These are phyloP conservation scores for Petrophora chlorosata DNA, from an alignment of 2,888 invertebrate species.

Conservation along the genomic window DNA sequence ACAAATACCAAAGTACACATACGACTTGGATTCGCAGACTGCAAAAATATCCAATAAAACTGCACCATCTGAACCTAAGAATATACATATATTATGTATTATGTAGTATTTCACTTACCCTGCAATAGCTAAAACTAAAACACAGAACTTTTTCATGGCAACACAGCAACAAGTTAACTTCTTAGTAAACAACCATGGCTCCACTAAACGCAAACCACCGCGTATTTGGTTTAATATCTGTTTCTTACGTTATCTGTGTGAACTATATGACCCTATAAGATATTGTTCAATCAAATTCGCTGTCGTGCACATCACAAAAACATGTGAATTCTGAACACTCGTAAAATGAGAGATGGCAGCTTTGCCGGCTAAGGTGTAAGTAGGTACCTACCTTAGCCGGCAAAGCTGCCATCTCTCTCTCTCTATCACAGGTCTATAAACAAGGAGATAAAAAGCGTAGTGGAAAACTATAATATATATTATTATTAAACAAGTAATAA, in stretches of 20 bases:
- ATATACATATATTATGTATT: no score
- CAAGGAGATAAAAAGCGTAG: no score
- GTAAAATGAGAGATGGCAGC: background rate
- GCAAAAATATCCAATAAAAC: no score
- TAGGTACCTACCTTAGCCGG: background rate
- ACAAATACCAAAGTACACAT: no score
- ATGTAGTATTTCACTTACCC: slow-evolving; percentile 48
- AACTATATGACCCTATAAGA: slow-evolving; percentile 61
- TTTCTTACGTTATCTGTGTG: slow-evolving; percentile 54
- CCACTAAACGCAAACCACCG: slow-evolving; percentile 29
- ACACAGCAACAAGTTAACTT: slow-evolving; percentile 25
- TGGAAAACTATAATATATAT: no score
- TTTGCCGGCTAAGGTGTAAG: background rate
- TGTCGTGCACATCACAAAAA: slow-evolving; percentile 11
- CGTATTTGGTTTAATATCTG: slow-evolving; percentile 28
- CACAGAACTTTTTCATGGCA: slow-evolving; percentile 41
- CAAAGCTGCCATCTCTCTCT: background rate
- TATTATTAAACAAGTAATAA: no score
- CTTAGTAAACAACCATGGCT: slow-evolving; percentile 31
- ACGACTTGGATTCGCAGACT: no score
- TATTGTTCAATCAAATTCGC: slow-evolving; percentile 41
- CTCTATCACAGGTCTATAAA: no score
- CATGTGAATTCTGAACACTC: background rate
- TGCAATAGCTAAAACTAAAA: slow-evolving; percentile 38
- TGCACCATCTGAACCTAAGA: no score